Evolutionary conservation across 2,797 vertebrate genomes (phyloP).

Genomic region (Hydrocynus forskahlii): DNA sequence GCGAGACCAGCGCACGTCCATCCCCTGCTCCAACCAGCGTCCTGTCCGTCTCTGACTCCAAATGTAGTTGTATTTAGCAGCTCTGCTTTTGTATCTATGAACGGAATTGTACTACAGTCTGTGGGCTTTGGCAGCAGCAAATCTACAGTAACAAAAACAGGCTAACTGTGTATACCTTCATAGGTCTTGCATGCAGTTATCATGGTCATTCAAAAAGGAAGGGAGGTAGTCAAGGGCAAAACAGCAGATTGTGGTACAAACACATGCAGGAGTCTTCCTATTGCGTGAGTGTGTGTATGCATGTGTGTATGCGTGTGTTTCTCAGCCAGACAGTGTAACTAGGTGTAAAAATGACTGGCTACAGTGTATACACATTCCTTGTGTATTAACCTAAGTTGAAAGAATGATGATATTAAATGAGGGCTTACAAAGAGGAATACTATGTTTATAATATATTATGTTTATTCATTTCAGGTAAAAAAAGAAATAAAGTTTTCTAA

Average conservation of each 20-base stretch:
- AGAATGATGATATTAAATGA: conserved; percentile 59
- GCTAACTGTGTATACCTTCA: conserved; percentile 8
- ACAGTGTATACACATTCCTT: conserved; percentile 13
- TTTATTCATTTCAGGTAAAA: conserved; percentile 37
- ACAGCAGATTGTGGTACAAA: conserved; percentile 27
- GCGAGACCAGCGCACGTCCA: conserved; percentile 17
- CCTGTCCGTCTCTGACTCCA: conserved; percentile 30
- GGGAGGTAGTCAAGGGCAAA: neutral
- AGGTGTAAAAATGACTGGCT: conserved; percentile 18
- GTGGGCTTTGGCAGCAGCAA: conserved; percentile 29
- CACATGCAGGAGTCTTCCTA: conserved; percentile 55
- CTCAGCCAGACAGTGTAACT: neutral
- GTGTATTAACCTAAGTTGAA: neutral
- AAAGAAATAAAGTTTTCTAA: conserved; percentile 31
- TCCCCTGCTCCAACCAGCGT: conserved; percentile 55
- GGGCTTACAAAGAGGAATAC: conserved; percentile 29
- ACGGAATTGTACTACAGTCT: conserved; percentile 12
- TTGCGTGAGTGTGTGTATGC: conserved; percentile 63
- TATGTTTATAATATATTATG: conserved; percentile 42
- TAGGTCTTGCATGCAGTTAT: conserved; percentile 24
- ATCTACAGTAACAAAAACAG: conserved; percentile 13
- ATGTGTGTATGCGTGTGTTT: conserved; percentile 52
- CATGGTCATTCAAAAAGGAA: conserved; percentile 14
- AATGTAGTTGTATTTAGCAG: conserved; percentile 38
- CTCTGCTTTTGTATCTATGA: conserved; percentile 33